A percentile compares a stretch with the other conserved stretches of the same genome.
These are phyloP conservation scores for Malacoraja senta DNA, from an alignment of 2,797 vertebrate genomes.

Conservation along the genomic window DNA sequence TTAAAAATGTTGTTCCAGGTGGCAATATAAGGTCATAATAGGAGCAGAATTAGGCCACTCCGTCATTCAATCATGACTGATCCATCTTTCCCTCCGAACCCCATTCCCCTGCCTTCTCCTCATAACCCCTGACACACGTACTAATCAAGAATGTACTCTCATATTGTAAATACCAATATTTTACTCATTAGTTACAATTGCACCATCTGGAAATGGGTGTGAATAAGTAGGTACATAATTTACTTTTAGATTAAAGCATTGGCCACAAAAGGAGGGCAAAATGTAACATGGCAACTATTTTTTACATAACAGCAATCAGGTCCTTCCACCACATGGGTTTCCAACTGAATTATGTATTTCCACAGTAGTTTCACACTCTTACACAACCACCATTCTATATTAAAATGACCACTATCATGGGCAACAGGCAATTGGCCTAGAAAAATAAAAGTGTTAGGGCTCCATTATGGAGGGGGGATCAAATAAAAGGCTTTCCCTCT, in stretches of 20 bases:
- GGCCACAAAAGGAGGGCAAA: background rate
- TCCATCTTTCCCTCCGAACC: no score
- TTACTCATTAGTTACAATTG: no score
- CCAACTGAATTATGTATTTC: background rate
- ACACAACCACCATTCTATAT: background rate
- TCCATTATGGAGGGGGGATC: background rate
- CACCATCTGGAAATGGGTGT: no score
- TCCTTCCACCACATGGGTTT: no score
- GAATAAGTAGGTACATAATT: background rate
- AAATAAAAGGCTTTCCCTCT: background rate
- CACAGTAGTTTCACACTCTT: background rate
- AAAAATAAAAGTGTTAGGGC: background rate
- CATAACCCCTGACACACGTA: no score
- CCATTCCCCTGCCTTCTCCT: no score
- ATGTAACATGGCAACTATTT: no score
- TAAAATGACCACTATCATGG: background rate
- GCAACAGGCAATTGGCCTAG: background rate
- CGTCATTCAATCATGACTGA: no score
- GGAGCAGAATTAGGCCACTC: no score
- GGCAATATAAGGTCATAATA: background rate
- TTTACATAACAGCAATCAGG: no score
- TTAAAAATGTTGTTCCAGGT: background rate
- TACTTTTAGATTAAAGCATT: background rate
- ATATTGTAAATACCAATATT: no score
- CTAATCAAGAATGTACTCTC: no score